A percentile compares a stretch with the other conserved stretches of the same genome.
Evolutionary conservation across 2,113 vertebrate genomes (phyloP).

Genomic region (Callithrix jacchus): DNA sequence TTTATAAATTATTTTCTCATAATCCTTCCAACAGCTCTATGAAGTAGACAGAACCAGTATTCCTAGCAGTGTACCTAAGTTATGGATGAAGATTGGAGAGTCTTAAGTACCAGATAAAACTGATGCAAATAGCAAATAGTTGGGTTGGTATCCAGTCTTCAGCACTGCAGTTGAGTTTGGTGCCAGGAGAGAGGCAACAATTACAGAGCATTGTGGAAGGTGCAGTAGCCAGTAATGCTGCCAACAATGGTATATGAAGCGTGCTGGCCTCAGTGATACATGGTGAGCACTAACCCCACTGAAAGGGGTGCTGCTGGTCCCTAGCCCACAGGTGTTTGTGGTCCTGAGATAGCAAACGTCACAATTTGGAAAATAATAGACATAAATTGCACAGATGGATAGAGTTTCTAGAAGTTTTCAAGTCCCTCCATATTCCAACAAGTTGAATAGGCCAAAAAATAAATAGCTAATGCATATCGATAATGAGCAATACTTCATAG

Average conservation of each 20-base stretch:
- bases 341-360: rapidly evolving
- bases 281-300: too few species aligned
- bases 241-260: rapidly evolving
- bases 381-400: background rate
- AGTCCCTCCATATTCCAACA: background rate
- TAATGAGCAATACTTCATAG: rapidly evolving
- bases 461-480: rapidly evolving
- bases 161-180: rapidly evolving
- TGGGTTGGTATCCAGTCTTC: rapidly evolving
- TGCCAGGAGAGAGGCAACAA: background rate
- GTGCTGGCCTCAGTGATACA: rapidly evolving
- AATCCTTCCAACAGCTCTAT: too few species aligned
- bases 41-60: background rate
- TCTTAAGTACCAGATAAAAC: too few species aligned
- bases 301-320: background rate
- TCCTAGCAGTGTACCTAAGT: background rate
- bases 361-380: background rate
- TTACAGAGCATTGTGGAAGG: too few species aligned
- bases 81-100: rapidly evolving
- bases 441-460: background rate
- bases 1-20: background rate
- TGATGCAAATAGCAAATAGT: too few species aligned
- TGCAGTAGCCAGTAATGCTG: rapidly evolving
- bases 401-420: background rate
- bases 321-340: background rate